Evolutionary conservation across 2,888 invertebrate species (phyloP).

Genomic region (Leucophora obtusa): DNA sequence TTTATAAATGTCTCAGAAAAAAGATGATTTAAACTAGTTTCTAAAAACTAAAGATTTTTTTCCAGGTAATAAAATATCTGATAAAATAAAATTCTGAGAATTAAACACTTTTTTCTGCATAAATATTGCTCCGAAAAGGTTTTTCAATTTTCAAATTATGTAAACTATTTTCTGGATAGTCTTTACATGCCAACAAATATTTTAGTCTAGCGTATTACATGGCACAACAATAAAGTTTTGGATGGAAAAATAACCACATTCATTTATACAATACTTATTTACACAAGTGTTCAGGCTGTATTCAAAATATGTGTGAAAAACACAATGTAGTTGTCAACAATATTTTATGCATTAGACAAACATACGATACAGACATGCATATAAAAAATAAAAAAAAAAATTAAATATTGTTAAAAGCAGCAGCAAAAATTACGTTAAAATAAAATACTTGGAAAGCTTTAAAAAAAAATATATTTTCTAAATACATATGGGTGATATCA

Average conservation of each 20-base stretch:
- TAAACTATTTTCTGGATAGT: too few species aligned
- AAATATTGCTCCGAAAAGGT: too few species aligned
- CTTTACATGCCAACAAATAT: not conserved
- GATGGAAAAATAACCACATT: not conserved
- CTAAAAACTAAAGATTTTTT: too few species aligned
- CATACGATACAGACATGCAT: not conserved
- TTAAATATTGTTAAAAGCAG: not conserved
- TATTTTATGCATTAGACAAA: conserved; percentile 32
- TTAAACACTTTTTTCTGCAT: too few species aligned
- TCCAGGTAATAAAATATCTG: too few species aligned
- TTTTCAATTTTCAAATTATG: too few species aligned
- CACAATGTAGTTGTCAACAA: conserved; percentile 42
- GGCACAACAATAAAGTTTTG: not conserved
- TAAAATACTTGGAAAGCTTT: conserved; percentile 21
- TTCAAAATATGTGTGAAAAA: conserved; percentile 44
- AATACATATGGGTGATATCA: too few species aligned
- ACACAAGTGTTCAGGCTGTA: conserved; percentile 1
- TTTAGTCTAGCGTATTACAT: not conserved
- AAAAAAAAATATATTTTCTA: too few species aligned
- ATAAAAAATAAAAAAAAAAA: not conserved
- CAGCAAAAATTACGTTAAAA: conserved; percentile 4
- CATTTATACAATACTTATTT: not conserved
- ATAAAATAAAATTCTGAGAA: too few species aligned
- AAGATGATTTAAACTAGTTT: too few species aligned
- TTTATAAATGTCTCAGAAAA: too few species aligned